Conservation (phyloP, 1,140 invertebrate genomes). For the Heliconius hewitsoni region DNA sequence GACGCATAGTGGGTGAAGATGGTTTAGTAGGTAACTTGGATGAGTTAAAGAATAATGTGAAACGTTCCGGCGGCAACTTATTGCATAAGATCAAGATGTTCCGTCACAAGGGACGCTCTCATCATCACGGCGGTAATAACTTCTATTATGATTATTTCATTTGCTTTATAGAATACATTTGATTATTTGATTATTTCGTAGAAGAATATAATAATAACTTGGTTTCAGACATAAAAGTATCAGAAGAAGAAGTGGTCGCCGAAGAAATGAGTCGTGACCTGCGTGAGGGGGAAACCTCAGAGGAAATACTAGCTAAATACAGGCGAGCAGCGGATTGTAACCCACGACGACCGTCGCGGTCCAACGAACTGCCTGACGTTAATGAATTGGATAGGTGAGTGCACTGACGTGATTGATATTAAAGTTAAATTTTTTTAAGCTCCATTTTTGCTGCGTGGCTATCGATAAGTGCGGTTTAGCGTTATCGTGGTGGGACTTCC, state of each 20-base stretch:
- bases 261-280: conserved; percentile 52
- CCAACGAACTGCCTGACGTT: conserved; percentile 71
- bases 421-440: no score
- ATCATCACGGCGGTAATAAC: conserved; percentile 51
- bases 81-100: conserved; percentile 80
- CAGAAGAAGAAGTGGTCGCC: conserved; percentile 55
- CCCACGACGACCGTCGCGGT: conserved; percentile 53
- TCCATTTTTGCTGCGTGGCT: no score
- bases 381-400: conserved; percentile 52
- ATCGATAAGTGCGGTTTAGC: no score
- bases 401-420: no score
- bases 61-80: conserved; percentile 75
- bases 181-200: no score
- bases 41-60: conserved; percentile 79
- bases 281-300: conserved; percentile 85
- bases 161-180: no score
- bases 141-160: background rate
- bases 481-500: no score
- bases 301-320: conserved; percentile 98
- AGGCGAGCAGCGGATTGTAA: conserved; percentile 84
- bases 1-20: conserved; percentile 61
- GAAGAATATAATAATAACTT: background rate
- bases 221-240: conserved; percentile 56
- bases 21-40: conserved; percentile 71
- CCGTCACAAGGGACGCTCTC: conserved; percentile 70